Percentiles rank a stretch among this genome's conserved stretches.
Evolutionary conservation across 2,888 invertebrate species (phyloP).

Genomic region (Therioaphis trifolii): DNA sequence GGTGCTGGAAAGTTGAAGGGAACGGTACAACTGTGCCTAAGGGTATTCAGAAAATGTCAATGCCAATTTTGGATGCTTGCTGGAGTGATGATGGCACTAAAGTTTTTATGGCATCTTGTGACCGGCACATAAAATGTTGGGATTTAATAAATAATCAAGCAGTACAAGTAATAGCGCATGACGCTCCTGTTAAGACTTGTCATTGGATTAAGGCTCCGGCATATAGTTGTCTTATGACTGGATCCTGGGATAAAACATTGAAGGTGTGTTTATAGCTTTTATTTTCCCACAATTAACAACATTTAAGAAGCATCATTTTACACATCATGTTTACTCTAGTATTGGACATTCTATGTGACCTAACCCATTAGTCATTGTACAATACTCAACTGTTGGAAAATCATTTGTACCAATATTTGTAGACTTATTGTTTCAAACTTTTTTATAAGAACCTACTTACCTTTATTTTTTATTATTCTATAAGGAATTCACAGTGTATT

Average conservation of each 20-base stretch:
- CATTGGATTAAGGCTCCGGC: conserved; percentile 97
- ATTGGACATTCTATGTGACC: no score
- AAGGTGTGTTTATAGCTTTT: conserved; percentile 72
- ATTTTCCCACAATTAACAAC: background rate
- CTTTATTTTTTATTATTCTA: no score
- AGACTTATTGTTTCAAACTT: no score
- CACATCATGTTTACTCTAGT: no score
- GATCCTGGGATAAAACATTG: conserved; percentile 98
- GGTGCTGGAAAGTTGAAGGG: conserved; percentile 94
- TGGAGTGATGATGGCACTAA: conserved; percentile 96
- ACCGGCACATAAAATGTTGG: conserved; percentile 94
- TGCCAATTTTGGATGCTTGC: conserved; percentile 92
- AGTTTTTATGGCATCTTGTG: conserved; percentile 91
- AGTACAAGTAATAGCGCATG: conserved; percentile 92
- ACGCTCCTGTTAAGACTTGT: conserved; percentile 94
- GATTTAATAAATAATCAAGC: conserved; percentile 90
- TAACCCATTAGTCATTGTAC: no score
- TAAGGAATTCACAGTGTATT: no score
- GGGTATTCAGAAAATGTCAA: conserved; percentile 95
- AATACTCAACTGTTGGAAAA: no score
- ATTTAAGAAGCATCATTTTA: no score
- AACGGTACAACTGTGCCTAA: conserved; percentile 95
- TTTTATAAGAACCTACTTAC: no score
- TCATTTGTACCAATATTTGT: no score
- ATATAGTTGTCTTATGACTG: conserved; percentile 98